Conservation (phyloP, 2,113 vertebrate species). For the Columbina picui region DNA sequence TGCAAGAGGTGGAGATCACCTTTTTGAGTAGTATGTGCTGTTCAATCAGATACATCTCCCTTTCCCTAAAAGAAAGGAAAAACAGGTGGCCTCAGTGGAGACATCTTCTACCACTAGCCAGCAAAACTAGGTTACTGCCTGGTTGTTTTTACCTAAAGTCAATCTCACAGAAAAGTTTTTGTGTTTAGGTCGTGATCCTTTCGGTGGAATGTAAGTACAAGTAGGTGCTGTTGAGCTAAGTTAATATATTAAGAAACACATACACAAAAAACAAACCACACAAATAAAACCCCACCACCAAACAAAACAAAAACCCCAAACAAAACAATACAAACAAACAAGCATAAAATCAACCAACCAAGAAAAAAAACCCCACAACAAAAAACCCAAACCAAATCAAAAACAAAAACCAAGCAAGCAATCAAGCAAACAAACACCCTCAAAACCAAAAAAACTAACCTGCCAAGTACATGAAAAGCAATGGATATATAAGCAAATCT, state of each 20-base stretch:
- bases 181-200: background rate
- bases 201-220: background rate
- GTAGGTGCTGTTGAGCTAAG: background rate
- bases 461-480: background rate
- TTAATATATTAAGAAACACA: background rate
- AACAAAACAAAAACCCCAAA: background rate
- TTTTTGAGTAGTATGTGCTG: background rate
- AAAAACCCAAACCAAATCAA: background rate
- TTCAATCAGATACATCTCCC: background rate
- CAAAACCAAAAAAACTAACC: background rate
- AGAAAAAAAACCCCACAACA: background rate
- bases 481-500: background rate
- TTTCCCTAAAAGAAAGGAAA: background rate
- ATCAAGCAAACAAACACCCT: no score
- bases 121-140: background rate
- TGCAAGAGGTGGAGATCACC: background rate
- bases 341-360: no score
- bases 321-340: background rate
- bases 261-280: background rate
- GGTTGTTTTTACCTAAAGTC: background rate
- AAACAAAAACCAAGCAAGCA: no score
- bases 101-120: background rate
- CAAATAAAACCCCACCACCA: background rate
- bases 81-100: background rate
- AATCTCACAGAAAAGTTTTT: background rate